A percentile compares a stretch with the other conserved stretches of the same genome.
Conservation (phyloP, 2,113 vertebrate genomes). For the Psophia crepitans region DNA sequence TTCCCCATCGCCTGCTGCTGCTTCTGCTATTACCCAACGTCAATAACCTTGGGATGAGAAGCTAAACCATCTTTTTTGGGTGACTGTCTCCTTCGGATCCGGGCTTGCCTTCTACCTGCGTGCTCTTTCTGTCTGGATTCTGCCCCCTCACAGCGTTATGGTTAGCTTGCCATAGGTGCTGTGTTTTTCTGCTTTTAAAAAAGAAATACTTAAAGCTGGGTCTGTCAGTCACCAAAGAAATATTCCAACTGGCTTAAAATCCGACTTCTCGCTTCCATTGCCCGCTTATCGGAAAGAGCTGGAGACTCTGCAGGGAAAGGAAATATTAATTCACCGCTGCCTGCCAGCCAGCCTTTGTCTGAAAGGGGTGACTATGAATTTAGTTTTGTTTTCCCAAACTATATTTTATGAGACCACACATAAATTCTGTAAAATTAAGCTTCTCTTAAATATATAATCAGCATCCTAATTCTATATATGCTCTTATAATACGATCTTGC, state of each 20-base stretch:
- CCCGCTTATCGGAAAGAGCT: background rate
- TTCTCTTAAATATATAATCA: background rate
- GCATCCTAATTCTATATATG: background rate
- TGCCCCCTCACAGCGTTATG: accelerated
- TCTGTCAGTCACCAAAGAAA: background rate
- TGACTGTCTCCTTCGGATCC: accelerated
- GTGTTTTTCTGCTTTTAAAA: background rate
- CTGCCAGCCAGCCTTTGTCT: background rate
- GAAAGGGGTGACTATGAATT: background rate
- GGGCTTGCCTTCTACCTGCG: background rate
- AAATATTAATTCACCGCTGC: background rate
- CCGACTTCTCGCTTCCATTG: background rate
- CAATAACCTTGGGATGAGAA: background rate
- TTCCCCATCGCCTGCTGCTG: background rate
- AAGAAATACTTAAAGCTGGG: background rate
- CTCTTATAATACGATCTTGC: background rate
- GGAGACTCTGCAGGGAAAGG: background rate
- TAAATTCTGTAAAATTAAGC: background rate
- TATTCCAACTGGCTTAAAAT: background rate
- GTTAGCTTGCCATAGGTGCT: accelerated
- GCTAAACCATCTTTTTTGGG: accelerated
- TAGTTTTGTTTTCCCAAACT: background rate
- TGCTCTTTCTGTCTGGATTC: background rate
- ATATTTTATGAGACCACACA: background rate
- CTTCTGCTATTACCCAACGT: background rate